Percentiles rank a stretch among this genome's conserved stretches.
phyloP scores from a whole-genome alignment of 2,113 vertebrate species.

The Myotis brandtii region DNA sequence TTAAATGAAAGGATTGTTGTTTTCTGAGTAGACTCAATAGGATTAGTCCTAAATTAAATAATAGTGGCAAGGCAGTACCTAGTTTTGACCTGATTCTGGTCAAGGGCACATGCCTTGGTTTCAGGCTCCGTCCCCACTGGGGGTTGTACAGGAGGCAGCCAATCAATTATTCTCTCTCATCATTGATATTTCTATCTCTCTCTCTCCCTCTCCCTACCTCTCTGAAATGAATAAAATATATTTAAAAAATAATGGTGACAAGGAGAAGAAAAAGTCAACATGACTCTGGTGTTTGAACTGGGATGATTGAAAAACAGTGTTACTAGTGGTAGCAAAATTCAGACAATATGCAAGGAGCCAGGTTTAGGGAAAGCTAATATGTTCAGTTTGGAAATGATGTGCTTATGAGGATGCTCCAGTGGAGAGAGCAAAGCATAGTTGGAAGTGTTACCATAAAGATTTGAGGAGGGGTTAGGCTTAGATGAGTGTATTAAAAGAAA shows the following conservation, averaged over 20 bases:
- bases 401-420: background rate
- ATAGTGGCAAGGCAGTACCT: background rate
- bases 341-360: background rate
- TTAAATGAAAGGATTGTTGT: background rate
- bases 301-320: background rate
- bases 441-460: background rate
- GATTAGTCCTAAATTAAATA: background rate
- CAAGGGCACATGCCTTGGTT: no score
- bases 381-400: background rate
- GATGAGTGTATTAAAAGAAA: background rate
- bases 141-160: no score
- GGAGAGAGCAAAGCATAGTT: background rate
- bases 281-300: background rate
- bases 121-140: no score
- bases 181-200: no score
- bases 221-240: no score
- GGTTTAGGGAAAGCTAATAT: background rate
- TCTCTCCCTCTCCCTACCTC: no score
- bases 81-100: no score
- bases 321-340: background rate
- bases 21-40: background rate
- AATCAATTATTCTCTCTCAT: no score
- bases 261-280: background rate
- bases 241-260: background rate
- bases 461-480: background rate